Conservation (phyloP, 2,797 vertebrate genomes). For the Pelobates cultripes region DNA sequence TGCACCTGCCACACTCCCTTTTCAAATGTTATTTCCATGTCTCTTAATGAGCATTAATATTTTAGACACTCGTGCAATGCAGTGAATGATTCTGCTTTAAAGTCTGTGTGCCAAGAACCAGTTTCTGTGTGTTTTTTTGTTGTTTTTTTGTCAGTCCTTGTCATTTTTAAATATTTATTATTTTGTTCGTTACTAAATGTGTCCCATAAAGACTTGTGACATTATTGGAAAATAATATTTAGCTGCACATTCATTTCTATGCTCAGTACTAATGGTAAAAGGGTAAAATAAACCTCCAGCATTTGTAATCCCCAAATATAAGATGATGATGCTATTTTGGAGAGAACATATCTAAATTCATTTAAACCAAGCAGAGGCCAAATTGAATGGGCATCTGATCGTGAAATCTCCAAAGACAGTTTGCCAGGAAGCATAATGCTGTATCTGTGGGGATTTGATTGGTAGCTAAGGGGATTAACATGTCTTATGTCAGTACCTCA, state of each 20-base stretch:
- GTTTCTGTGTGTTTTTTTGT: too few relatives aligned
- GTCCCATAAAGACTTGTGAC: too few relatives aligned
- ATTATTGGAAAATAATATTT: neutral
- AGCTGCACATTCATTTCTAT: neutral
- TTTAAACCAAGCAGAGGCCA: slow-evolving; percentile 17
- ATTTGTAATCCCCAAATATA: slow-evolving; percentile 19
- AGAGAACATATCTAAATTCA: neutral
- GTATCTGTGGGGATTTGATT: slow-evolving; percentile 27
- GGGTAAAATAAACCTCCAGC: slow-evolving; percentile 8
- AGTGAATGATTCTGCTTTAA: too few relatives aligned
- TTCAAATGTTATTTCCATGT: too few relatives aligned
- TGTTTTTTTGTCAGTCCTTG: too few relatives aligned
- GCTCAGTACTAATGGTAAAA: neutral
- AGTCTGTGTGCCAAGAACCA: too few relatives aligned
- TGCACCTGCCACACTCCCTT: too few relatives aligned
- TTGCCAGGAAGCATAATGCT: slow-evolving; percentile 20
- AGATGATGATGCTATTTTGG: slow-evolving; percentile 18
- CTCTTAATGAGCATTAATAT: too few relatives aligned
- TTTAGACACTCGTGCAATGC: too few relatives aligned
- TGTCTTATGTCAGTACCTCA: slow-evolving; percentile 36
- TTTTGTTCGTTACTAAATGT: too few relatives aligned
- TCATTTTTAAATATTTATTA: too few relatives aligned
- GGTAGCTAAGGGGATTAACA: slow-evolving; percentile 37
- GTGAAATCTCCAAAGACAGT: slow-evolving; percentile 28
- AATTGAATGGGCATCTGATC: slow-evolving; percentile 23